phyloP scores from a whole-genome alignment of 2,888 invertebrate species.

The Norana najaformis region DNA sequence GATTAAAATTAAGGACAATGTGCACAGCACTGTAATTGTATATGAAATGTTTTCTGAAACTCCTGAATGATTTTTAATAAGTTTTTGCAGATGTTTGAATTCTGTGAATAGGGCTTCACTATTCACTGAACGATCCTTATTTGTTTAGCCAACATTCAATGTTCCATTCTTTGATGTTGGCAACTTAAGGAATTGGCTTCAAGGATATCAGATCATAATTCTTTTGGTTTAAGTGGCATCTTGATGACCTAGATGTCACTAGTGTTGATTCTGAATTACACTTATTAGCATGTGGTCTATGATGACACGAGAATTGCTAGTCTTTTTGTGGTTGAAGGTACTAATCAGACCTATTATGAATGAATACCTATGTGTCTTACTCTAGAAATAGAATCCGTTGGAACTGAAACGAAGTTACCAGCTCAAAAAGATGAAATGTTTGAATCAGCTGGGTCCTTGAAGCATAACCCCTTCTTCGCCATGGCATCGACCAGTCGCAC shows the following conservation, averaged over 20 bases:
- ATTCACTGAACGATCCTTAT: neutral
- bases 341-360: neutral
- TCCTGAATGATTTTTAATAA: neutral
- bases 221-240: neutral
- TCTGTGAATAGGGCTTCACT: neutral
- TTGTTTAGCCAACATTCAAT: neutral
- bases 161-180: slow-evolving; percentile 6
- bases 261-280: neutral
- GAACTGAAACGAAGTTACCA: neutral
- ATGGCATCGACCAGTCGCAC: neutral
- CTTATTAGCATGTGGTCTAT: neutral
- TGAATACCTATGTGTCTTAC: neutral
- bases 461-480: neutral
- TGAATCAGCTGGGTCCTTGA: neutral
- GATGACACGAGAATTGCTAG: neutral
- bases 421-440: neutral
- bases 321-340: neutral
- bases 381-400: neutral
- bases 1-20: neutral
- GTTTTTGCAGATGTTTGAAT: neutral
- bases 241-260: neutral
- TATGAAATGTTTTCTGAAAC: neutral
- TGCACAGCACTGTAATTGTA: no score
- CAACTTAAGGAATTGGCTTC: neutral
- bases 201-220: neutral